phyloP scores from a whole-genome alignment of 2,113 vertebrate genomes.

The Mastomys coucha region DNA sequence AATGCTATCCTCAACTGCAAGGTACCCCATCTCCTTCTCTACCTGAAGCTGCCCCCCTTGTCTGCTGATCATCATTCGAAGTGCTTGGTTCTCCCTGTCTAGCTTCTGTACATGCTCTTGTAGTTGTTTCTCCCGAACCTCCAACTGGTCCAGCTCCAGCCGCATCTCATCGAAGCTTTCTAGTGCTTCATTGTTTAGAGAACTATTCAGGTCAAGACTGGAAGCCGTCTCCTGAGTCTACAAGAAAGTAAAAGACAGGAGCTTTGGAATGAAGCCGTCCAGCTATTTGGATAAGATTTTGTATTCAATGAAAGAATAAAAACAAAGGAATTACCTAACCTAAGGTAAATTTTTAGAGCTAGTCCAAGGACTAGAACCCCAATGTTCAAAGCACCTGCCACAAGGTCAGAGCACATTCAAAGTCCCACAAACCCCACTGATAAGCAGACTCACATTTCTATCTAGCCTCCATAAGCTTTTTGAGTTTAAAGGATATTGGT shows the following conservation, averaged over 20 bases:
- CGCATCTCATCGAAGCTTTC: constrained; percentile 92
- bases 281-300: background rate
- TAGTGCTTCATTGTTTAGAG: constrained; percentile 88
- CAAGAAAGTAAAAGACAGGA: background rate
- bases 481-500: no score
- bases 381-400: background rate
- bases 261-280: background rate
- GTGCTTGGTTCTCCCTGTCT: constrained; percentile 91
- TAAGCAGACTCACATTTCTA: background rate
- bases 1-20: constrained; percentile 84
- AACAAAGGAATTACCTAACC: background rate
- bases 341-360: background rate
- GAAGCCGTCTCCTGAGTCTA: constrained; percentile 91
- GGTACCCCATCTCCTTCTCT: constrained; percentile 85
- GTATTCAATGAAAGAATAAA: background rate
- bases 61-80: constrained; percentile 82
- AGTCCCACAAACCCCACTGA: background rate
- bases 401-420: background rate
- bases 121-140: constrained; percentile 91
- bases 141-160: constrained; percentile 93
- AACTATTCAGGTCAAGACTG: constrained; percentile 88
- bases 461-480: background rate
- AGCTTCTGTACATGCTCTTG: constrained; percentile 90
- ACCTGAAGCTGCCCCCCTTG: constrained; percentile 80
- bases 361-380: background rate